Conservation (phyloP, 2,797 vertebrate genomes). For the Cirrhinus mrigala region DNA sequence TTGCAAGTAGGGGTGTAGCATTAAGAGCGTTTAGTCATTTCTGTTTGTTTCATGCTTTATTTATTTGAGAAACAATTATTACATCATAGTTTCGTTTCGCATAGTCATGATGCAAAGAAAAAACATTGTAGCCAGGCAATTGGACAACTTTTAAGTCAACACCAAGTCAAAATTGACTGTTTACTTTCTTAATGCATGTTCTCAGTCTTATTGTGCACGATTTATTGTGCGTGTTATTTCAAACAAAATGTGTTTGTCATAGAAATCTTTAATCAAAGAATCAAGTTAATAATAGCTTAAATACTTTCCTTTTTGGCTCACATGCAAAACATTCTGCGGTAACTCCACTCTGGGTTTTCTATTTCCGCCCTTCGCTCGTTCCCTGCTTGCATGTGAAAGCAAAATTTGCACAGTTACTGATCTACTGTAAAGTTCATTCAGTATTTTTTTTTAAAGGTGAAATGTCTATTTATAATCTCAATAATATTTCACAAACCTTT, state of each 20-base stretch:
- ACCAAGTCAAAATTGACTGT: neutral
- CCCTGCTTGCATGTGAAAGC: neutral
- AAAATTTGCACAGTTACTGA: neutral
- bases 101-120: neutral
- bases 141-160: neutral
- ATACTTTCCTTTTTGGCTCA: neutral
- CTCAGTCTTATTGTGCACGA: neutral
- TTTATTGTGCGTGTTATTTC: neutral
- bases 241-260: neutral
- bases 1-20: neutral
- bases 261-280: neutral
- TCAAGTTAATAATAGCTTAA: neutral
- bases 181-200: neutral
- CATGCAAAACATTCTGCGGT: neutral
- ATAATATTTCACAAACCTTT: neutral
- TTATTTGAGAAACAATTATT: neutral
- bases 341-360: neutral
- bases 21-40: neutral
- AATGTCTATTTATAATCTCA: neutral
- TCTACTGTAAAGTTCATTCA: neutral
- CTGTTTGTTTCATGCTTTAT: neutral
- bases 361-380: neutral
- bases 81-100: neutral
- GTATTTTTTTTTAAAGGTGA: neutral
- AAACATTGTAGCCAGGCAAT: constrained; percentile 4